Evolutionary conservation across 2,888 invertebrate species (phyloP).

Genomic region (Aphodius granarius): DNA sequence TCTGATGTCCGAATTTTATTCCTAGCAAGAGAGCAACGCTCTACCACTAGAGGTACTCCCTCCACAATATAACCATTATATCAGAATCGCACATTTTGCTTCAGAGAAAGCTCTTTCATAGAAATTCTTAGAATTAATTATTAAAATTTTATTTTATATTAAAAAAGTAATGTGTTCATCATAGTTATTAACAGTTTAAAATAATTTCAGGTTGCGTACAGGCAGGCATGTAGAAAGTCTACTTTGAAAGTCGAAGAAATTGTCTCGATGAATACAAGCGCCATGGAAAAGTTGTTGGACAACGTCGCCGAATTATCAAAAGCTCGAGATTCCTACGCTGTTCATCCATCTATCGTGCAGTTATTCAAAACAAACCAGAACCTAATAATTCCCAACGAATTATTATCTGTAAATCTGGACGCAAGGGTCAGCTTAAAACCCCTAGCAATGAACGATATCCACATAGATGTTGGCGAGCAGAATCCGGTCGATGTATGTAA

Average conservation of each 20-base stretch:
- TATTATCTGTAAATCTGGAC: conserved; percentile 19
- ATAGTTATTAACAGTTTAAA: not conserved
- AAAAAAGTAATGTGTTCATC: no score
- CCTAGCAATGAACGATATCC: no score
- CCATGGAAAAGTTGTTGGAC: not conserved
- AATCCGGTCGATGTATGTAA: conserved; percentile 13
- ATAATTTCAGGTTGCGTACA: not conserved
- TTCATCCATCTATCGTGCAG: conserved; percentile 21
- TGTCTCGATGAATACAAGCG: not conserved
- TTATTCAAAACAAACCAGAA: conserved; percentile 20
- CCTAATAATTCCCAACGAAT: conserved; percentile 23
- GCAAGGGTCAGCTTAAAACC: conserved; percentile 15
- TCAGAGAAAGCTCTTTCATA: no score
- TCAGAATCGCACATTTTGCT: no score
- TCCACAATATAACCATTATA: no score
- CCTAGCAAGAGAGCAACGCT: no score
- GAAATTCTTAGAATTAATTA: no score
- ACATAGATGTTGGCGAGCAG: no score
- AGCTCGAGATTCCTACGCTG: not conserved
- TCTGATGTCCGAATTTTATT: no score
- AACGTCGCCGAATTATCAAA: not conserved
- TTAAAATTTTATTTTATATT: no score
- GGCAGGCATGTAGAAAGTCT: not conserved
- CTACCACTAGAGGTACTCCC: no score
- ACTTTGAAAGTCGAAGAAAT: not conserved